Evolutionary conservation across 2,113 vertebrate genomes (phyloP).

Genomic region (Meles meles): DNA sequence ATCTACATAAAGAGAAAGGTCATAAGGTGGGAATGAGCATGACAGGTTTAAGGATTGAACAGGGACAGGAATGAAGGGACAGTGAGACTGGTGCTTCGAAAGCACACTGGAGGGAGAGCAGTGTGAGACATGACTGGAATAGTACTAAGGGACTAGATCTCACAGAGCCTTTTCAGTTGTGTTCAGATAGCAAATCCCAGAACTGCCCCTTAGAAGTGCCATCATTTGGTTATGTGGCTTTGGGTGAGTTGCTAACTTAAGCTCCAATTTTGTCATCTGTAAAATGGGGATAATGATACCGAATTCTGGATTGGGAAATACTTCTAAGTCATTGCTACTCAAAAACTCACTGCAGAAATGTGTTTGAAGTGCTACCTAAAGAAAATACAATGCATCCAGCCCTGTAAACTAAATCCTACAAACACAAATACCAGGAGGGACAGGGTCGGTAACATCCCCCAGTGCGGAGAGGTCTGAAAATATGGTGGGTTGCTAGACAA

Average conservation of each 20-base stretch:
- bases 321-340: neutral
- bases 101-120: neutral
- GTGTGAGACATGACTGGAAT: rapidly evolving
- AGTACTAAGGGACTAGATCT: neutral
- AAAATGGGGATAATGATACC: neutral
- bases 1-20: neutral
- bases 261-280: neutral
- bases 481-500: too few species aligned
- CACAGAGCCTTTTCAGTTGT: too few species aligned
- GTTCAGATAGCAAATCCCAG: too few species aligned
- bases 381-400: neutral
- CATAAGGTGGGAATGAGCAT: neutral
- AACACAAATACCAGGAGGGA: neutral
- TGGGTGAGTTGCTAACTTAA: neutral
- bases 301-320: neutral
- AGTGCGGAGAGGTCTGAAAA: too few species aligned
- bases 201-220: neutral
- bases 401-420: neutral
- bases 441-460: neutral
- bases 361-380: neutral
- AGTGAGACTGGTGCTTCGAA: neutral
- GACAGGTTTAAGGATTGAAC: neutral
- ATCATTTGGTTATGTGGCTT: neutral
- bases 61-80: too few species aligned
- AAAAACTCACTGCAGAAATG: neutral